phyloP scores from a whole-genome alignment of 1,140 invertebrate genomes.

The Brachystomella parvula region DNA sequence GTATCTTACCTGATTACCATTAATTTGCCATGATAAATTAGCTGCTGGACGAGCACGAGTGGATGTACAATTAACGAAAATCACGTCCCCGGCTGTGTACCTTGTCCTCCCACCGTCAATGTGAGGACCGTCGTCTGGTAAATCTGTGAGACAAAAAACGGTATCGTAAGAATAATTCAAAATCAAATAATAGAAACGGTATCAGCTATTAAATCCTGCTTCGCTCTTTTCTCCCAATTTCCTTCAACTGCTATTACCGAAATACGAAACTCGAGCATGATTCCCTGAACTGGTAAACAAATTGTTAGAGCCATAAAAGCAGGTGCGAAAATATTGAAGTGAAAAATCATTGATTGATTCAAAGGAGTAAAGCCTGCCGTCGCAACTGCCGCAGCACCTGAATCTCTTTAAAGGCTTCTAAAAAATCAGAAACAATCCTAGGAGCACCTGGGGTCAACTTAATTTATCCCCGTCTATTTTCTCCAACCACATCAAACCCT shows the following conservation, averaged over 20 bases:
- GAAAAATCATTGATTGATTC: background rate
- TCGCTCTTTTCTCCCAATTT: background rate
- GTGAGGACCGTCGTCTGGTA: conserved; percentile 70
- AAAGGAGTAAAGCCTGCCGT: background rate
- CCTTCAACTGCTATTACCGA: background rate
- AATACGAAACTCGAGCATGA: background rate
- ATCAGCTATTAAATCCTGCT: too few relatives aligned
- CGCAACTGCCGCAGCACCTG: background rate
- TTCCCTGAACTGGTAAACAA: background rate
- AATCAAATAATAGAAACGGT: background rate
- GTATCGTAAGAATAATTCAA: background rate
- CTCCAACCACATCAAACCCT: background rate
- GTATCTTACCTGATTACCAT: conserved; percentile 65
- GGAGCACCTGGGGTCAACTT: conserved; percentile 1
- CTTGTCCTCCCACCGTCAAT: conserved; percentile 68
- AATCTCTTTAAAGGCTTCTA: background rate
- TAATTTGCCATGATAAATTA: conserved; percentile 76
- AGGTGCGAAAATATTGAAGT: conserved; percentile 5
- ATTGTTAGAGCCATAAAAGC: background rate
- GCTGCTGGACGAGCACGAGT: conserved; percentile 71
- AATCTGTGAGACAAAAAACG: conserved; percentile 49
- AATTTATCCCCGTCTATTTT: conserved; percentile 7
- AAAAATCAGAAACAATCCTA: background rate
- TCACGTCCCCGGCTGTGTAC: conserved; percentile 70
- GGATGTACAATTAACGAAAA: conserved; percentile 74